Evolutionary conservation across 2,888 invertebrate genomes (phyloP).

Genomic region (Mechanitis messenoides): DNA sequence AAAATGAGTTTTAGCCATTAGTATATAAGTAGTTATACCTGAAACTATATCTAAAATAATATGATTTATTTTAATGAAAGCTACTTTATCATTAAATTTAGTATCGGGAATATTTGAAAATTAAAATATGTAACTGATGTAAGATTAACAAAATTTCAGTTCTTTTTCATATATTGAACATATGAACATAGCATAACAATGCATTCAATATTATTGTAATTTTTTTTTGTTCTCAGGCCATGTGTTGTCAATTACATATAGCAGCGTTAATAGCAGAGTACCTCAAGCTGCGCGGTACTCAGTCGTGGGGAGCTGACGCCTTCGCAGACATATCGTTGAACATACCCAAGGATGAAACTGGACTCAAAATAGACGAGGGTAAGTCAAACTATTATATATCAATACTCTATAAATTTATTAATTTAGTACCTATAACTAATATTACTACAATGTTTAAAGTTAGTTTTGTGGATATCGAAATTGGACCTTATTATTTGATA

Average conservation of each 20-base stretch:
- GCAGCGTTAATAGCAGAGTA: constrained; percentile 97
- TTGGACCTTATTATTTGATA: neutral
- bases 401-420: constrained; percentile 38
- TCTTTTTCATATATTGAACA: neutral
- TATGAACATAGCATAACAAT: neutral
- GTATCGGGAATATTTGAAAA: no score
- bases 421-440: constrained; percentile 33
- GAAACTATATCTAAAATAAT: no score
- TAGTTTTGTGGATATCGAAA: constrained; percentile 1
- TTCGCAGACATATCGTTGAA: constrained; percentile 91
- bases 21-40: no score
- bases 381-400: constrained; percentile 38
- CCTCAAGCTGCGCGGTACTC: constrained; percentile 83
- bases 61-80: no score
- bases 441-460: constrained; percentile 10
- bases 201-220: neutral
- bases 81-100: no score
- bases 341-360: constrained; percentile 90
- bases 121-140: no score
- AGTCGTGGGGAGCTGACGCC: constrained; percentile 90
- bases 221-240: constrained; percentile 77
- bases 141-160: no score
- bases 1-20: no score
- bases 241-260: constrained; percentile 95
- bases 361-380: constrained; percentile 89